These are phyloP conservation scores for Catharus ustulatus DNA, from an alignment of 2,797 vertebrate genomes.

Conservation along the genomic window DNA sequence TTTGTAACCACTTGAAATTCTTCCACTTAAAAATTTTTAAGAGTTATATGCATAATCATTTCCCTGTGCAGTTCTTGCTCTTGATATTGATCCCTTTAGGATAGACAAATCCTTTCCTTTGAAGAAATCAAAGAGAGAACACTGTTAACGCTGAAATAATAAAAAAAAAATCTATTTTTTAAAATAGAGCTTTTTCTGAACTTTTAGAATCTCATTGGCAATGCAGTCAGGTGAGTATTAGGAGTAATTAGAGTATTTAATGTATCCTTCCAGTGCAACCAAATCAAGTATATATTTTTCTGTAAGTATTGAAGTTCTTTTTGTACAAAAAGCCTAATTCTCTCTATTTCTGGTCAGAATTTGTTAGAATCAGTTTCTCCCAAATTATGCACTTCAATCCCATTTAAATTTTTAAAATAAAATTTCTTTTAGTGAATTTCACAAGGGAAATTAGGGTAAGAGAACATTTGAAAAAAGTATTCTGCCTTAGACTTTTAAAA, in stretches of 20 bases:
- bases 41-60: slow-evolving; percentile 2
- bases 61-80: background rate
- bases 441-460: background rate
- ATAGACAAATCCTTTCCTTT: background rate
- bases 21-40: background rate
- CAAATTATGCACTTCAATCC: background rate
- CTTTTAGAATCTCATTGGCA: background rate
- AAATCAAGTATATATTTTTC: background rate
- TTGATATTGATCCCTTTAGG: background rate
- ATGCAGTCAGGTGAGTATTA: background rate
- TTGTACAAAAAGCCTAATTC: background rate
- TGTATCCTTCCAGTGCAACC: background rate
- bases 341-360: background rate
- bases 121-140: background rate
- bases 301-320: background rate
- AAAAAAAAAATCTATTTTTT: background rate
- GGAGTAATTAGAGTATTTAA: background rate
- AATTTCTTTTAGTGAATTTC: background rate
- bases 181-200: background rate
- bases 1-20: slow-evolving; percentile 1
- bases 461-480: background rate
- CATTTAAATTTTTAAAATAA: background rate
- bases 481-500: background rate
- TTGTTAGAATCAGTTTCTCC: background rate
- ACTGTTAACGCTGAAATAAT: background rate